Conservation (phyloP, 53 echinoderm and acorn worm species). For the Holothuria leucospilota region DNA sequence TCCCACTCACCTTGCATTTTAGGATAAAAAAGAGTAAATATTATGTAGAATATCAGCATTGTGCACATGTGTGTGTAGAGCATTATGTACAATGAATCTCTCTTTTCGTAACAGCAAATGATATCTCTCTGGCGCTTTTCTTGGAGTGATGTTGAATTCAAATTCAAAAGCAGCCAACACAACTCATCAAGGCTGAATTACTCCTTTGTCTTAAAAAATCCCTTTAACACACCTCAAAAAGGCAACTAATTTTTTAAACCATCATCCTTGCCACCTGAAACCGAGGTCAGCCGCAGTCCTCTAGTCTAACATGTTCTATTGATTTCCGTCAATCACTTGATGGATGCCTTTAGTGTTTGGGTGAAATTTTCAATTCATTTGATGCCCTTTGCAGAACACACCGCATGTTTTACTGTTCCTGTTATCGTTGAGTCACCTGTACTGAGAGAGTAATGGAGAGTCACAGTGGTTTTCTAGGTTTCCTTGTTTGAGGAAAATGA, state of each 20-base stretch:
- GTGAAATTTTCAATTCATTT: neutral
- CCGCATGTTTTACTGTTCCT: neutral
- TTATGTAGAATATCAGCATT: too few species aligned
- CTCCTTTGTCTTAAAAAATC: neutral
- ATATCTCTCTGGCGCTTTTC: neutral
- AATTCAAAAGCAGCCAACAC: neutral
- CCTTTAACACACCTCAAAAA: neutral
- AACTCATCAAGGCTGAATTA: neutral
- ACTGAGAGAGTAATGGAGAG: neutral
- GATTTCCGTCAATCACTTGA: constrained; percentile 29
- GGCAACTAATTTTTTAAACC: constrained; percentile 22
- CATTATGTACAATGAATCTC: too few species aligned
- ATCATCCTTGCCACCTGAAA: constrained; percentile 35
- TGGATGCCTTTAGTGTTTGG: neutral
- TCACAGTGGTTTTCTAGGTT: too few species aligned
- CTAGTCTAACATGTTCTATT: constrained; percentile 32
- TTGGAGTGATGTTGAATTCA: neutral
- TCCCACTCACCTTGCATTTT: too few species aligned
- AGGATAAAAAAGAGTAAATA: too few species aligned
- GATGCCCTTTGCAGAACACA: constrained; percentile 10
- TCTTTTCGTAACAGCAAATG: too few species aligned
- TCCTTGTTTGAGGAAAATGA: neutral
- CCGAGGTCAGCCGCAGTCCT: constrained; percentile 32
- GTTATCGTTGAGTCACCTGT: neutral
- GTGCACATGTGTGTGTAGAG: too few species aligned